Evolutionary conservation across 92 coral and sea anemone species (phyloP), one percentile per base, ranked within the genome.

Genomic region (Epizoanthus illoricatus): DNA sequence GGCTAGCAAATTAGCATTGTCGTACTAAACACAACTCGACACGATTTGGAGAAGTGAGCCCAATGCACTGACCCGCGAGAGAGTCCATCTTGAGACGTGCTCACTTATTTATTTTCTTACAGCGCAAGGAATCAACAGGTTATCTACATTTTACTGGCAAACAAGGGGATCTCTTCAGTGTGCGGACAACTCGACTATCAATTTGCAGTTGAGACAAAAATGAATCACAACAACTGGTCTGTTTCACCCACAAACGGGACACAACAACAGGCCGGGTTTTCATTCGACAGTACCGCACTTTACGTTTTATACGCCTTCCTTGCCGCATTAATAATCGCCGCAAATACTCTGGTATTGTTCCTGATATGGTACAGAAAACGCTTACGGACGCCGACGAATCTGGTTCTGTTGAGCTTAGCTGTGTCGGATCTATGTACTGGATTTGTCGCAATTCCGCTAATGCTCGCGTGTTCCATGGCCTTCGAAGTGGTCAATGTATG

Each of bases 361-460:
- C 86, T 92, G 12, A 80, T 92, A 18, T 86, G 88, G 94, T 81
- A 69, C 59, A 87, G 76, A 28, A 80, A 78, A 33, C 63, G 67
- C 5, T 74, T 92, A 2, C 91, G 94, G 5, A 90, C 93, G 60
- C 84, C 88, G 11, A 84, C 93, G 18, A 92, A 92, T 82, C 76
- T 45, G 36, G 79, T 90, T 28, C 88, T 92, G 8, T 65, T 80
- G 3, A 92, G 97, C 78, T 70, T 92, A 13, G 97, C 97, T 12
- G 80, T 84, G 58, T 90, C 94, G 20, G 97, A 92, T 65, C 83
- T 92, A 24, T 81, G 88, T 21, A 90, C 97, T 2, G 97, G 97
- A 3, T 68, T 84, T 7, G 12, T 88, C 9, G 97, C 90, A 20
- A 89, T 92, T 16, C 97, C 97, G 0, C 76, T 85, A 23, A 75